Percentiles rank a stretch among this genome's conserved stretches.
These are phyloP conservation scores for Harlomillsia oculata DNA, from an alignment of 1,140 invertebrate species.

Conservation along the genomic window DNA sequence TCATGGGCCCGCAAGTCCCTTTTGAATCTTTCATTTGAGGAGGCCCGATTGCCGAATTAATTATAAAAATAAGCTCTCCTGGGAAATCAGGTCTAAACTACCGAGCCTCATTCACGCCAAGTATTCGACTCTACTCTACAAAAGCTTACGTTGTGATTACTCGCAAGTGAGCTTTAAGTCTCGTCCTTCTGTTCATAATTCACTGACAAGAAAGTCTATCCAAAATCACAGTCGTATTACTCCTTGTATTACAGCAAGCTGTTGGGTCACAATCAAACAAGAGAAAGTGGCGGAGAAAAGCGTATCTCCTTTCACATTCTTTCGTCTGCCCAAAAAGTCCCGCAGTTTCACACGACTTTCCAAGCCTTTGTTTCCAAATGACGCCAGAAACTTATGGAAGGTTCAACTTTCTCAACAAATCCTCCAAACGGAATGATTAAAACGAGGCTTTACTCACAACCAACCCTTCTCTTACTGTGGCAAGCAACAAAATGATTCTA, in stretches of 20 bases:
- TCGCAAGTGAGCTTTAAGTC: background rate
- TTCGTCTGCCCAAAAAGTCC: too few relatives aligned
- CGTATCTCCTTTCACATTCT: too few relatives aligned
- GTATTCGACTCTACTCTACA: constrained; percentile 1
- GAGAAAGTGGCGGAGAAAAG: too few relatives aligned
- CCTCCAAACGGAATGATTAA: constrained; percentile 11
- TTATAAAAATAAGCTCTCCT: constrained; percentile 20
- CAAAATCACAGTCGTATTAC: too few relatives aligned
- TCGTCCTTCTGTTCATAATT: too few relatives aligned
- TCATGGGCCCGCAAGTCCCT: background rate
- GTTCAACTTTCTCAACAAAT: constrained; percentile 9
- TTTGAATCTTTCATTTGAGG: constrained; percentile 22
- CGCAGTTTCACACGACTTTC: too few relatives aligned
- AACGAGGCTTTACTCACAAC: constrained; percentile 2
- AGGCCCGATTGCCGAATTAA: constrained; percentile 24
- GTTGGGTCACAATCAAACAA: too few relatives aligned
- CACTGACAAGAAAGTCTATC: too few relatives aligned
- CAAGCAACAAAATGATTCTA: background rate
- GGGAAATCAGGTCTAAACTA: constrained; percentile 18
- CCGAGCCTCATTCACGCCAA: background rate
- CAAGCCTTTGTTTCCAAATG: too few relatives aligned
- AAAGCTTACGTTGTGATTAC: too few relatives aligned
- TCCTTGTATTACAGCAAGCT: too few relatives aligned
- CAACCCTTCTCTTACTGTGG: too few relatives aligned
- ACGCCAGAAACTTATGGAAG: background rate